Conservation (phyloP, 2,113 vertebrate species). For the Peromyscus maniculatus region DNA sequence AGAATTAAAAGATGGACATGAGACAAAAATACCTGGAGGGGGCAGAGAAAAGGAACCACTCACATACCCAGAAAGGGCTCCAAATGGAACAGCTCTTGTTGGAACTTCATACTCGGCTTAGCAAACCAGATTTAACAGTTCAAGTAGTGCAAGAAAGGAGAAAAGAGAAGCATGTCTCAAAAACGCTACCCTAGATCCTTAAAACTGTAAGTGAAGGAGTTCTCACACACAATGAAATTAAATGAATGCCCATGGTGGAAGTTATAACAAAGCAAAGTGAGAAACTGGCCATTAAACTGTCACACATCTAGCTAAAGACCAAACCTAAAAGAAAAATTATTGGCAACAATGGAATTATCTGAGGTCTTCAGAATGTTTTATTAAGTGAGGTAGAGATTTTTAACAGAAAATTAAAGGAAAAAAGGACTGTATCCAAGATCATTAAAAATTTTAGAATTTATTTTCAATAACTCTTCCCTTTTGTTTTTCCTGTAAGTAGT, state of each 20-base stretch:
- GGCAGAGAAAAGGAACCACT: rapidly evolving
- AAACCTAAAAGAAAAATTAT: slow-evolving; percentile 21
- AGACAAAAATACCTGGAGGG: background rate
- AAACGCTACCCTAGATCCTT: slow-evolving; percentile 1
- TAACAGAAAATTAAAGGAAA: slow-evolving; percentile 50
- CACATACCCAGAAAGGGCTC: background rate
- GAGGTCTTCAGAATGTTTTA: slow-evolving; percentile 14
- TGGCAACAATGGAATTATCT: slow-evolving; percentile 6
- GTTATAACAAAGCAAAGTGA: slow-evolving; percentile 14
- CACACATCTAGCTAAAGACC: background rate
- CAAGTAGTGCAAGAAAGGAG: background rate
- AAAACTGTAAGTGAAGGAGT: slow-evolving; percentile 7
- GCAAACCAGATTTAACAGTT: background rate
- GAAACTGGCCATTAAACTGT: background rate
- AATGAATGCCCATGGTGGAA: background rate
- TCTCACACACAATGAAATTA: background rate
- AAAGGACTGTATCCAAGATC: background rate
- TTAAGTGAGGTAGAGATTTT: slow-evolving; percentile 4
- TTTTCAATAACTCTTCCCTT: background rate
- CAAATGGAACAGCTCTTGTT: background rate
- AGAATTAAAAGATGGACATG: background rate
- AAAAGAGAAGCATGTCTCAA: slow-evolving; percentile 53
- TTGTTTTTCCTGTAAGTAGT: slow-evolving; percentile 1
- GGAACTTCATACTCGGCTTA: slow-evolving; percentile 33
- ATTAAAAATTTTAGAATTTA: slow-evolving; percentile 27